These are phyloP conservation scores for Trichonephila clavipes DNA, from an alignment of 1,140 invertebrate genomes.

Conservation along the genomic window DNA sequence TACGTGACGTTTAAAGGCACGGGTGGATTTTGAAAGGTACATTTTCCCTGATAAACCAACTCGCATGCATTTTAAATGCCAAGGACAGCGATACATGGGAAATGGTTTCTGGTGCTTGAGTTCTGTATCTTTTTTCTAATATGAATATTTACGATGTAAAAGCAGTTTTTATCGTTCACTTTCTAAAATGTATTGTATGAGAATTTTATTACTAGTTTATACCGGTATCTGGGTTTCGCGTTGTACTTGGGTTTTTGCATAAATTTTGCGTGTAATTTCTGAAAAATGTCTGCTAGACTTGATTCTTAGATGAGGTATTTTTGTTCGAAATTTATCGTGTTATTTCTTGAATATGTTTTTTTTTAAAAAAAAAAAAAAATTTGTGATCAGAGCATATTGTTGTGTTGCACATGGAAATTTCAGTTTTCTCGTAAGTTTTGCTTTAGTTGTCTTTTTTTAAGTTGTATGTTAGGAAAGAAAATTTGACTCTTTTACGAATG, in stretches of 20 bases:
- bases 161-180: slow-evolving; percentile 24
- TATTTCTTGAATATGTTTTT: neutral
- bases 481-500: no score
- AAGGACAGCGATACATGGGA: neutral
- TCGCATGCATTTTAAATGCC: slow-evolving; percentile 16
- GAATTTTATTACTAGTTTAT: slow-evolving; percentile 33
- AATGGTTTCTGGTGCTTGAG: neutral
- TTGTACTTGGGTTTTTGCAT: neutral
- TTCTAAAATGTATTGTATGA: slow-evolving; percentile 22
- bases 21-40: neutral
- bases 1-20: slow-evolving; percentile 2
- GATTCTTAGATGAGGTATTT: no score
- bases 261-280: neutral
- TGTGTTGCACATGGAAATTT: no score
- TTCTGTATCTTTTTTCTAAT: neutral
- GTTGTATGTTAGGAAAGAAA: no score
- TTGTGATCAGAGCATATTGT: neutral
- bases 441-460: no score
- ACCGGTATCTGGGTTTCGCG: neutral
- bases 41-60: neutral
- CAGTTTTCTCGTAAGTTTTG: no score
- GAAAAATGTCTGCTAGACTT: neutral
- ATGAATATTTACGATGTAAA: slow-evolving; percentile 34
- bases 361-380: neutral
- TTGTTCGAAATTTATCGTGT: neutral